Evolutionary conservation across 1,140 invertebrate genomes (phyloP), one percentile per base, ranked within the genome.

Genomic region (Leptinotarsa defecta): DNA sequence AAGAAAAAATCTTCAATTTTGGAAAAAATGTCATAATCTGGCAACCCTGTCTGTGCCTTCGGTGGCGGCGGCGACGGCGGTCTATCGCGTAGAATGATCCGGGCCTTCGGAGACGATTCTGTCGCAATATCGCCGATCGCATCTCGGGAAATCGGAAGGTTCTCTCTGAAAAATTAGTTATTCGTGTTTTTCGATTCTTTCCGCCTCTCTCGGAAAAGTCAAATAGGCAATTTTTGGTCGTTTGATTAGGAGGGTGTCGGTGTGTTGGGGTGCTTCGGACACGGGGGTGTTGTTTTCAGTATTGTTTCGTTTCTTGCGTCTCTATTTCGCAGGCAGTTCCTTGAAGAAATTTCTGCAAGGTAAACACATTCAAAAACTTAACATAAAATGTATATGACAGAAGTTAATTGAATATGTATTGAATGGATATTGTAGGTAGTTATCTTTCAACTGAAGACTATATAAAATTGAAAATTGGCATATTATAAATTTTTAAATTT

Each of bases 101-200:
- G 52, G n/a, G 52, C 17, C 52, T 57, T 57, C 52, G 52, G 52
- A 57, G n/a, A 57, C 15, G 4, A 19, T 57, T 57, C 52, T 57
- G 52, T 57, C 24, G 67, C 34, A 68, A 68, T 68, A 68, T 49
- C 34, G 43, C 2, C 43, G 43, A 68, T 49, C 27, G 67, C n/a
- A 48, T 24, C 43, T 49, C 34, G 24, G 67, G 67, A 34, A 48
- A 68, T 68, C 43, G 67, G 52, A 19, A 57, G 52, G 17, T 57
- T 17, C 13, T 57, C 15, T 3, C 15, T 15, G 52, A 17, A 57
- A 57, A 57, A 57, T 57, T 57, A n/a, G 52, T 15, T 57, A 57
- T 57, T 57, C 52, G n/a, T 57, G 17, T 57, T 17, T 57, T 19
- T 19, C 52, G 52, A 57, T 57, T 57, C n/a, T 57, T 3, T 17